phyloP scores from a whole-genome alignment of 37 sponge, comb jelly and placozoan genomes.

The Mnemiopsis leidyi region DNA sequence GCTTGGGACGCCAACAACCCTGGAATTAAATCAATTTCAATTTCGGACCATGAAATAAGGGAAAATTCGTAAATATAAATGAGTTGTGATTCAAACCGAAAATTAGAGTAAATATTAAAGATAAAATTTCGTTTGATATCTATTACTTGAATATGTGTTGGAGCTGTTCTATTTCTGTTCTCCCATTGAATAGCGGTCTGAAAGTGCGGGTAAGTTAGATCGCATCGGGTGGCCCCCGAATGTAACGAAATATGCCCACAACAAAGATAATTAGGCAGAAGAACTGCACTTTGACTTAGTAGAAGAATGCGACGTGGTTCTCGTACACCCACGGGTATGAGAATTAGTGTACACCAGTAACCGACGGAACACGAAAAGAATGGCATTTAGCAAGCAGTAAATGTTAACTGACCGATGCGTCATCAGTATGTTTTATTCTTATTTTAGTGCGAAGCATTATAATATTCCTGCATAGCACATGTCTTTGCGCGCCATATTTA shows the following conservation, averaged over 20 bases:
- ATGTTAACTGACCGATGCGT: not conserved
- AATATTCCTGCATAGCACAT: not conserved
- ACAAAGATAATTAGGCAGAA: too few species aligned
- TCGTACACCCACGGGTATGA: not conserved
- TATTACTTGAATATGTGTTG: constrained; percentile 64
- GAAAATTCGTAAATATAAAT: too few species aligned
- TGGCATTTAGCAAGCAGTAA: not conserved
- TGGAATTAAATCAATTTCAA: too few species aligned
- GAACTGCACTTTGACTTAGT: too few species aligned
- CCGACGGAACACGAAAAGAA: not conserved
- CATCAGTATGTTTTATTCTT: not conserved
- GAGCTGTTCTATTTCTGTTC: constrained; percentile 46
- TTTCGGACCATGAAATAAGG: too few species aligned
- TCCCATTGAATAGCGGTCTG: constrained; percentile 53
- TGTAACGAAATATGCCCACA: constrained; percentile 3
- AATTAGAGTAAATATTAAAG: too few species aligned
- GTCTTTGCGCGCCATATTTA: not conserved
- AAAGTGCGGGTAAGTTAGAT: not conserved
- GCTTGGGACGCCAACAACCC: constrained; percentile 32
- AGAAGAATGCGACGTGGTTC: too few species aligned
- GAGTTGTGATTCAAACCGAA: too few species aligned
- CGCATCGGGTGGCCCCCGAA: not conserved
- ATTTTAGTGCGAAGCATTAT: not conserved
- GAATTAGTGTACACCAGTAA: not conserved
- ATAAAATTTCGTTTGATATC: too few species aligned